Base-by-base conservation (phyloP, 2,113 vertebrate genomes). In the Okapia johnstoni region DNA sequence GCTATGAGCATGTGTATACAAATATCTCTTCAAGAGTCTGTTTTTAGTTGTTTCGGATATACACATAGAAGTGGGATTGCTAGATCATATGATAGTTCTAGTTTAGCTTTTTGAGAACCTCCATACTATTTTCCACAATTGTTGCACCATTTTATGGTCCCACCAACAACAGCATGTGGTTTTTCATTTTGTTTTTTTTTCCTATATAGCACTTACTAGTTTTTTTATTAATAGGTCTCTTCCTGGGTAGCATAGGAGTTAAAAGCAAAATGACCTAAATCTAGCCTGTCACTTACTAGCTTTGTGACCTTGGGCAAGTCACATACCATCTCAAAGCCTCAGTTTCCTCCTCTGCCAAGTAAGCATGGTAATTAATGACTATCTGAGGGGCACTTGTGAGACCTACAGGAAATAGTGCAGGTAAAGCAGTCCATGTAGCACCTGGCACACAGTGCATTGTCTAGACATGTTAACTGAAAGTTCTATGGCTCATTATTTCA, bases 111-210 rank as follows among this genome's bases (percentile, higher is more conserved):
- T 89, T 83, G 26, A 79, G 28, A 54, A 28, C 25, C 7, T 21
- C 26, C 6, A 6, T 25, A 55, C n/a, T 81, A 2, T 76, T 85
- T 90, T 60, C 77, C 11, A 3, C 48, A 70, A 36, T 36, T 66
- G 8, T 7, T 63, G 40, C 8, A 80, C 40, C 14, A 50, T 63
- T 63, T 70, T 60, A 43, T 15, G 83, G 6, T 91, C 55, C 58
- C 28, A 57, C 33, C 36, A 28, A 52, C 19, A 21, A 36, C 43
- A 3, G 28, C 9, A 36, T 52, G 33, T 77, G 10, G 5, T 36
- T 33, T 88, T 92, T 43, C 36, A 0, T 61, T 85, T 96, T 70
- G 28, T 26, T 95, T 70, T 88, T 88, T 11, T 93, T 95, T 81
- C 60, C 70, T 36, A 0, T 46, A 66, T 46, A 40, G 79, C 55